A percentile compares a stretch with the other conserved stretches of the same genome.
Conservation (phyloP, 2,113 vertebrate species). For the Mionectes macconnelli region DNA sequence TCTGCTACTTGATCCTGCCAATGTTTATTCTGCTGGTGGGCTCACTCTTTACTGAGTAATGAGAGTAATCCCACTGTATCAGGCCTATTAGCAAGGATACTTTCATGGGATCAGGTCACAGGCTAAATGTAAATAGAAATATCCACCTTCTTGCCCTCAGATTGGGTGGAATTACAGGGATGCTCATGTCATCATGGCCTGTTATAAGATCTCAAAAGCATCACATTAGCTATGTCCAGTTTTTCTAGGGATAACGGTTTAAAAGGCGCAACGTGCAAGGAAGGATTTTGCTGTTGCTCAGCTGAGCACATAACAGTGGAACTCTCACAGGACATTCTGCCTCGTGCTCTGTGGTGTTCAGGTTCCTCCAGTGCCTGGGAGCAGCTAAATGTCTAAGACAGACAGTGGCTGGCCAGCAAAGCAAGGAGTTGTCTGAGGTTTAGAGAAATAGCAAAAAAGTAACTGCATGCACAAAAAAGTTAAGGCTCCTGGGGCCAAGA, state of each 20-base stretch:
- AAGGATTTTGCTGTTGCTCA: neutral
- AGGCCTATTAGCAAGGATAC: neutral
- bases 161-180: neutral
- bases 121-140: conserved; percentile 29
- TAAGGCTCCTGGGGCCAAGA: neutral
- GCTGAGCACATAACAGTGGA: neutral
- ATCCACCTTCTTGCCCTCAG: neutral
- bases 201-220: neutral
- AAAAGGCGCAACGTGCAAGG: neutral
- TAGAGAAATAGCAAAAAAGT: neutral
- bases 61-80: neutral
- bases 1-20: conserved; percentile 15
- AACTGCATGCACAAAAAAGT: neutral
- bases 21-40: conserved; percentile 40
- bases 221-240: neutral
- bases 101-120: neutral
- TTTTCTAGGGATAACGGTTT: neutral
- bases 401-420: neutral
- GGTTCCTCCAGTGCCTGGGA: neutral
- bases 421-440: neutral
- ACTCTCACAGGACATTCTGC: neutral
- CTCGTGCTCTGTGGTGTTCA: neutral
- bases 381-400: neutral
- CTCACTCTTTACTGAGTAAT: neutral
- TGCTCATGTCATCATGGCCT: neutral